Conservation (phyloP, 2,797 vertebrate genomes). For the Macropus fuliginosus region DNA sequence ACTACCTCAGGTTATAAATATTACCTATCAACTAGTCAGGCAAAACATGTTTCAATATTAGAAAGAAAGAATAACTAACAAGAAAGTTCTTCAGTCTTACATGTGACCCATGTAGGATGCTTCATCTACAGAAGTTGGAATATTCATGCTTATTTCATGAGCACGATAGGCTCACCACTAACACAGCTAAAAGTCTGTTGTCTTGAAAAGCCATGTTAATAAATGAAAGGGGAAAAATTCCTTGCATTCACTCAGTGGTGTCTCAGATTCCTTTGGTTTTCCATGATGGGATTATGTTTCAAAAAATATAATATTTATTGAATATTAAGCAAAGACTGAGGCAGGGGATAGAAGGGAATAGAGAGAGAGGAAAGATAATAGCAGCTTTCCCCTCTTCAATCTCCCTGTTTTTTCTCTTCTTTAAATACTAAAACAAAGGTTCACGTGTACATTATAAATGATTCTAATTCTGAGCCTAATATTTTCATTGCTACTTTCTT, state of each 20-base stretch:
- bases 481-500: not conserved
- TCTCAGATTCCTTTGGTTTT: conserved; percentile 41
- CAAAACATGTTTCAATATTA: not conserved
- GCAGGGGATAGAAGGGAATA: not conserved
- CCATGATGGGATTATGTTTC: conserved; percentile 19
- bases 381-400: not conserved
- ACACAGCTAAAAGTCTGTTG: not conserved
- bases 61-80: not conserved
- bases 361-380: not conserved
- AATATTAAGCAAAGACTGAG: not conserved
- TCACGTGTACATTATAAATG: not conserved
- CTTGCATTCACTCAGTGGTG: not conserved
- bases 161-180: not conserved
- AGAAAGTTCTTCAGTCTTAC: not conserved
- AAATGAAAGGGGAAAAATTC: not conserved
- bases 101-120: not conserved
- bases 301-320: not conserved
- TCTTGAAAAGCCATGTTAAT: not conserved
- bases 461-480: not conserved
- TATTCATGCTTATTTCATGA: not conserved
- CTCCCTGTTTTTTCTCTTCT: not conserved
- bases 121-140: not conserved
- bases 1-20: not conserved
- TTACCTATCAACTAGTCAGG: not conserved
- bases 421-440: not conserved